Base-by-base conservation (phyloP, 1,140 invertebrate genomes). In the Olivierus martensii region DNA sequence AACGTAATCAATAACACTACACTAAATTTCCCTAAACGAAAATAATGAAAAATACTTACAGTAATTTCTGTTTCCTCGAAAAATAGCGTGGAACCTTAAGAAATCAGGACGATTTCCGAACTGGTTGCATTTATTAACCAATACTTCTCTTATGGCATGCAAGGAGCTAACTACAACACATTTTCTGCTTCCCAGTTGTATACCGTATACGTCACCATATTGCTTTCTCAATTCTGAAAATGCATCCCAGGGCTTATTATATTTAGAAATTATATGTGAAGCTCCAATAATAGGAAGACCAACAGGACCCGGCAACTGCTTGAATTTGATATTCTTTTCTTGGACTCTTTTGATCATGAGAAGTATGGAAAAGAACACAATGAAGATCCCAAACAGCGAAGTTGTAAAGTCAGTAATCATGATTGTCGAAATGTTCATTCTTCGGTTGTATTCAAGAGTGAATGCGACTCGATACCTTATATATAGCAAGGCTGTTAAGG, bases 21-120 rank as follows among this genome's bases (percentile, higher is more conserved):
- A n/a, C n/a, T n/a, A n/a, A n/a, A n/a, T n/a, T n/a, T 17, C 17
- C 12, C 38, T 55, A 53, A 15, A 55, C n/a, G 9, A 45, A 49
- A 17, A 49, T 11, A 35, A 42, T 11, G 47, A 15, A 36, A 22
- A 17, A 52, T 63, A 79, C 83, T 81, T 73, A 83, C 80, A 82
- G 60, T 81, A 80, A 54, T 82, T 72, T 60, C 77, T 78, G 62
- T 81, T 70, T 17, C 78, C 78, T 43, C 71, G 69, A 65, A 83
- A 83, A 3, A 83, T 71, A 18, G 75, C 64, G 51, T 77, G 69
- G 62, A 79, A 81, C 59, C 87, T 70, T 34, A 81, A 61, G 65
- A 88, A 89, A 64, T 87, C 78, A 0, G 86, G 85, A 35, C 87
- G 70, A 6, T 83, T 82, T 3, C 82, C 83, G 66, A 91, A 87